Conservation (phyloP, 92 coral and sea anemone genomes). For the Phenganax stokvisi region DNA sequence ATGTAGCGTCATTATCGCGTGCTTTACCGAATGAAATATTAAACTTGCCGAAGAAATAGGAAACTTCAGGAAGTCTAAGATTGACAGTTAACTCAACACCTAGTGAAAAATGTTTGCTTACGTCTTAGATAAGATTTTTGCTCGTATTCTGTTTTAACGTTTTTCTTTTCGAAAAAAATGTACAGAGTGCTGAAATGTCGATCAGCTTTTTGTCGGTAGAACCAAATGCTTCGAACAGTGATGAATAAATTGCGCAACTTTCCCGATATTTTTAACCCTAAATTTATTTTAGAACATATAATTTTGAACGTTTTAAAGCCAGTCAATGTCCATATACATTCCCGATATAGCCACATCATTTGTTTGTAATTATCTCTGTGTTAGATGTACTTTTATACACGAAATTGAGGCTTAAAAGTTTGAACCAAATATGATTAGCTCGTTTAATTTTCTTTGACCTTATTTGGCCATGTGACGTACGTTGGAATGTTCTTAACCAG, state of each 20-base stretch:
- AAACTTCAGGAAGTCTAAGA: too few species aligned
- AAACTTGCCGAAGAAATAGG: too few species aligned
- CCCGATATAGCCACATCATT: constrained; percentile 9
- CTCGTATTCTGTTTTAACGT: background rate
- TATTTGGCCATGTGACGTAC: constrained; percentile 36
- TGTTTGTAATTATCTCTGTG: constrained; percentile 9
- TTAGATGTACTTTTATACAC: constrained; percentile 1
- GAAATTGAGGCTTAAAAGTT: background rate
- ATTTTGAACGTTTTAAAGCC: constrained; percentile 5
- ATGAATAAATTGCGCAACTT: background rate
- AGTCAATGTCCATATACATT: background rate
- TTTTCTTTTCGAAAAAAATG: background rate
- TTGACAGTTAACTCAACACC: too few species aligned
- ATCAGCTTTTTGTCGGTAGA: background rate
- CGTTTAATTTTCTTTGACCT: constrained; percentile 38
- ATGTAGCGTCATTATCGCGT: too few species aligned
- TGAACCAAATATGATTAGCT: constrained; percentile 8
- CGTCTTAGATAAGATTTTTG: background rate
- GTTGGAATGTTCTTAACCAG: constrained; percentile 25
- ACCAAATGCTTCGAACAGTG: background rate
- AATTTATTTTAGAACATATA: background rate
- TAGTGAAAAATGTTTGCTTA: too few species aligned
- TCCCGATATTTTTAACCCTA: constrained; percentile 1
- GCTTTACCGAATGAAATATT: too few species aligned
- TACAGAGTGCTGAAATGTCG: background rate